phyloP scores from a whole-genome alignment of 2,113 vertebrate species.

The Pterocles gutturalis region DNA sequence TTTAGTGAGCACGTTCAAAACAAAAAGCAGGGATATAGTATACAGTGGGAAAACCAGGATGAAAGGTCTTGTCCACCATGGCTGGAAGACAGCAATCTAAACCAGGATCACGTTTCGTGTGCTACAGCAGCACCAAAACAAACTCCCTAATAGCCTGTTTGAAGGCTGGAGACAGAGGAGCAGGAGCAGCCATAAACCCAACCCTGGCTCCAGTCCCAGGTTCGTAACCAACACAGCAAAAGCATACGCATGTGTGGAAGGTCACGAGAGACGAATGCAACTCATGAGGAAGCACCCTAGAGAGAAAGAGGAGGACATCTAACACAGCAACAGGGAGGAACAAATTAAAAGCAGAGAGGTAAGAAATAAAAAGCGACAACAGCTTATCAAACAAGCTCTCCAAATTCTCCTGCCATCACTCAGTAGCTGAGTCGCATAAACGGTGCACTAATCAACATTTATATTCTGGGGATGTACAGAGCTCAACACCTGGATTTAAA shows the following conservation, averaged over 20 bases:
- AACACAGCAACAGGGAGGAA: background rate
- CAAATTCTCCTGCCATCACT: background rate
- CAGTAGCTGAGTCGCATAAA: background rate
- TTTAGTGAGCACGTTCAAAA: background rate
- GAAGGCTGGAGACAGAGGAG: background rate
- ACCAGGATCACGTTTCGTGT: background rate
- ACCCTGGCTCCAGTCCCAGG: background rate
- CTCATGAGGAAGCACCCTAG: background rate
- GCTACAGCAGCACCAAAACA: background rate
- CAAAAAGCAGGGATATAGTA: background rate
- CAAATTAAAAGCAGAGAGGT: background rate
- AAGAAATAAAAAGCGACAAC: background rate
- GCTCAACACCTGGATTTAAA: background rate
- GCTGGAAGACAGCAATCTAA: background rate
- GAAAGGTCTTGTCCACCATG: background rate
- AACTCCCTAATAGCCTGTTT: background rate
- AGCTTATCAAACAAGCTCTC: background rate
- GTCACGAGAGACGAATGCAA: fast-evolving
- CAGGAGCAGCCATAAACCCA: background rate
- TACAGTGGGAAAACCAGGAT: background rate
- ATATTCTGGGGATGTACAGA: background rate
- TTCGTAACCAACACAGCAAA: background rate
- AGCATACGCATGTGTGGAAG: fast-evolving
- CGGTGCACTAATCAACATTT: background rate
- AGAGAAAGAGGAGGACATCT: background rate